phyloP scores from a whole-genome alignment of 2,888 invertebrate species.

The Sesia apiformis region DNA sequence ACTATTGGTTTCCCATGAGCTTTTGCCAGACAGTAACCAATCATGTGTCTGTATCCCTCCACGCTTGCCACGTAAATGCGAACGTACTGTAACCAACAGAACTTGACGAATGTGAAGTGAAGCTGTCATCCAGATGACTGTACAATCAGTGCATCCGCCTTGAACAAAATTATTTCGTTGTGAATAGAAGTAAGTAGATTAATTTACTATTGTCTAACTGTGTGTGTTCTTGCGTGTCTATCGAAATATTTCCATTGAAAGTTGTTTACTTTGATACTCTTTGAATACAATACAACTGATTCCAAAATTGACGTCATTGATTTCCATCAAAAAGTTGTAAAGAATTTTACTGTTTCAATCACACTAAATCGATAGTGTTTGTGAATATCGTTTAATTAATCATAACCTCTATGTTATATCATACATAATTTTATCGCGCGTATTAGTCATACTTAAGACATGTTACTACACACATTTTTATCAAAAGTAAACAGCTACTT shows the following conservation, averaged over 20 bases:
- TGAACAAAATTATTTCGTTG: constrained; percentile 37
- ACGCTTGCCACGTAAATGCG: constrained; percentile 27
- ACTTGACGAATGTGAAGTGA: constrained; percentile 44
- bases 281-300: constrained; percentile 12
- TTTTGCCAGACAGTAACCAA: no score
- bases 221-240: no score
- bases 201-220: constrained; percentile 10
- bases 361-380: no score
- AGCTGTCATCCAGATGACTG: constrained; percentile 65
- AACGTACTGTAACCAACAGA: constrained; percentile 8
- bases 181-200: constrained; percentile 46
- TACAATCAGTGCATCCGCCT: constrained; percentile 62
- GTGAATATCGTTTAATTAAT: no score
- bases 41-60: no score
- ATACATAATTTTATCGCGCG: no score
- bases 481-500: no score
- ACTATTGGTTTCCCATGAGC: no score
- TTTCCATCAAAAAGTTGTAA: constrained; percentile 39
- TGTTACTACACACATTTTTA: no score
- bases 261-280: constrained; percentile 7
- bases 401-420: no score
- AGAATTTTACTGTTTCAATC: not conserved
- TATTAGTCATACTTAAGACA: no score
- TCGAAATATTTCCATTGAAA: constrained; percentile 4
- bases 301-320: constrained; percentile 59